A percentile compares a stretch with the other conserved stretches of the same genome.
Evolutionary conservation across 2,113 vertebrate species (phyloP).

Genomic region (Ranitomeya variabilis): DNA sequence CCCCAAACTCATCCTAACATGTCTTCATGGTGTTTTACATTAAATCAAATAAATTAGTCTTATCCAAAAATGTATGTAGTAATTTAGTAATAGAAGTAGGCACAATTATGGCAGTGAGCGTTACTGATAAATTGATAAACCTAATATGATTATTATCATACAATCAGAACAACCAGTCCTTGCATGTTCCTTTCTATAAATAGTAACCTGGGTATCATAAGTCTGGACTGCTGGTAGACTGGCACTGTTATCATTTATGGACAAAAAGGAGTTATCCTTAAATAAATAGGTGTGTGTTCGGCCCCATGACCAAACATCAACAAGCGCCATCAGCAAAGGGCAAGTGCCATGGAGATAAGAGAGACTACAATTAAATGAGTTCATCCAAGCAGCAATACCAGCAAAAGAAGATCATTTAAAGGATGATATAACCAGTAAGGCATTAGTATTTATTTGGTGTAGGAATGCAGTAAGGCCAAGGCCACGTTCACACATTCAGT

Average conservation of each 20-base stretch:
- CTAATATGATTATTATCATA: neutral
- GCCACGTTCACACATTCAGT: no score
- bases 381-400: neutral
- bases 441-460: no score
- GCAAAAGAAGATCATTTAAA: neutral
- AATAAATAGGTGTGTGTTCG: conserved; percentile 2
- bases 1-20: no score
- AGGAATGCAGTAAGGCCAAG: no score
- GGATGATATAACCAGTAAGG: neutral
- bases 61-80: neutral
- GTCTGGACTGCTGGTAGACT: neutral
- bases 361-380: neutral
- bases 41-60: no score
- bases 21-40: no score
- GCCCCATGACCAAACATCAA: neutral
- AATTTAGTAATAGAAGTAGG: neutral
- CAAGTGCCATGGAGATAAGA: neutral
- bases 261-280: neutral
- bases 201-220: neutral
- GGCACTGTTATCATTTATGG: neutral
- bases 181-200: neutral
- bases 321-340: neutral
- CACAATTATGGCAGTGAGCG: neutral
- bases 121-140: neutral
- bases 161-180: neutral